Conservation (phyloP, 2,888 invertebrate genomes). For the Coleophora flavipennella region DNA sequence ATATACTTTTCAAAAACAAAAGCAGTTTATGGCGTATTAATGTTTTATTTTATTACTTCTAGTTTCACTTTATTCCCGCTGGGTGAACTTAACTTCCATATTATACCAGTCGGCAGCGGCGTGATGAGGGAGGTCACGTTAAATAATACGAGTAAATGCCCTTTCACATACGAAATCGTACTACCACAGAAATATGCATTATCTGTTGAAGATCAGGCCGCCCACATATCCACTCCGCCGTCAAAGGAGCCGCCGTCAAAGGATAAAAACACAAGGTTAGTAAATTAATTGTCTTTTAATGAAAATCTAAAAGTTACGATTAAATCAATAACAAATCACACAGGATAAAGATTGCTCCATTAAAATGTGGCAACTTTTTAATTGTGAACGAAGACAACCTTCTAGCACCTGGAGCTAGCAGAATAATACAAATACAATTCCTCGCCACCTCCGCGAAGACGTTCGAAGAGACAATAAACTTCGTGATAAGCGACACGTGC, state of each 20-base stretch:
- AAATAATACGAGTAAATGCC: constrained; percentile 74
- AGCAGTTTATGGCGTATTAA: background rate
- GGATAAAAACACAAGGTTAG: background rate
- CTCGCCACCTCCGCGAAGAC: constrained; percentile 39
- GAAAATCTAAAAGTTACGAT: no score
- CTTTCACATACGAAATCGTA: constrained; percentile 62
- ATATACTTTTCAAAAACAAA: background rate
- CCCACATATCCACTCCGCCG: background rate
- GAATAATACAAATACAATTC: constrained; percentile 54
- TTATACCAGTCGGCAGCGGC: constrained; percentile 64
- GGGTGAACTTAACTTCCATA: constrained; percentile 73
- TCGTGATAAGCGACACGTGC: constrained; percentile 60
- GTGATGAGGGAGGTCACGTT: constrained; percentile 69
- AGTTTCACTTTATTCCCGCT: constrained; percentile 74
- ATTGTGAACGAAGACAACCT: constrained; percentile 59
- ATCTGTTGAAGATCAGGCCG: constrained; percentile 1
- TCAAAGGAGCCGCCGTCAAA: background rate
- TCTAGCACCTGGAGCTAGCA: constrained; percentile 55
- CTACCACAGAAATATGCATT: constrained; percentile 34
- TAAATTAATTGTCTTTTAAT: no score
- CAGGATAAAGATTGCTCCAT: constrained; percentile 51
- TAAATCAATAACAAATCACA: background rate
- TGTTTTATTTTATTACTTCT: constrained; percentile 12
- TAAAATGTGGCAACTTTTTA: constrained; percentile 57
- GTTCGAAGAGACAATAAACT: constrained; percentile 56